Evolutionary conservation across 1,140 invertebrate genomes (phyloP).

Genomic region (Macrostomum lignano): DNA sequence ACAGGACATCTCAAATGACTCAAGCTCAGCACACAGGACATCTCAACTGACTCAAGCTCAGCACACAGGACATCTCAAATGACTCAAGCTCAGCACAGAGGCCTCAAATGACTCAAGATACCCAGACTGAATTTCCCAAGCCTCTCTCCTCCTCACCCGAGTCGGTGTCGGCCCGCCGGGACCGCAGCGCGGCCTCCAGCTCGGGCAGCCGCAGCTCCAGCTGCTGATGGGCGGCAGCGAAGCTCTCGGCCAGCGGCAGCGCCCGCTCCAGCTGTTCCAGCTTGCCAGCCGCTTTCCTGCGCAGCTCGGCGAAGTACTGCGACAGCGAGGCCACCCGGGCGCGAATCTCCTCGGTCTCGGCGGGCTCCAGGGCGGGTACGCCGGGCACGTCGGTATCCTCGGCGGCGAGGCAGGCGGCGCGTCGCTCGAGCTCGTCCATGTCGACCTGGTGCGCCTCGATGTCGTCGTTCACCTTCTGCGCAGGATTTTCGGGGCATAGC

Average conservation of each 20-base stretch:
- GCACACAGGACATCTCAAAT: no score
- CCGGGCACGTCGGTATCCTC: no score
- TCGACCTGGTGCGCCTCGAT: slow-evolving; percentile 62
- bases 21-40: no score
- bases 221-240: slow-evolving; percentile 56
- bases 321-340: neutral
- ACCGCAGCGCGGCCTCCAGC: slow-evolving; percentile 47
- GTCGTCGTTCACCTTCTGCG: slow-evolving; percentile 45
- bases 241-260: slow-evolving; percentile 62
- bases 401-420: slow-evolving; percentile 38
- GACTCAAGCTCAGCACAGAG: no score
- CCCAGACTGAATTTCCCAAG: slow-evolving; percentile 14
- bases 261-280: slow-evolving; percentile 53
- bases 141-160: slow-evolving; percentile 16
- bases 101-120: slow-evolving; percentile 7
- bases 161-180: slow-evolving; percentile 14
- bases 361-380: neutral
- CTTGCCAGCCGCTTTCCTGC: slow-evolving; percentile 49
- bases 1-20: no score
- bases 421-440: slow-evolving; percentile 41
- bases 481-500: slow-evolving; percentile 49
- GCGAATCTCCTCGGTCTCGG: slow-evolving; percentile 4
- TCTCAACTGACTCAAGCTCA: no score
- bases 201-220: slow-evolving; percentile 68
- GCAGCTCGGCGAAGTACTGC: slow-evolving; percentile 35